Conservation (phyloP, 2,797 vertebrate species). For the Dryobates pubescens region DNA sequence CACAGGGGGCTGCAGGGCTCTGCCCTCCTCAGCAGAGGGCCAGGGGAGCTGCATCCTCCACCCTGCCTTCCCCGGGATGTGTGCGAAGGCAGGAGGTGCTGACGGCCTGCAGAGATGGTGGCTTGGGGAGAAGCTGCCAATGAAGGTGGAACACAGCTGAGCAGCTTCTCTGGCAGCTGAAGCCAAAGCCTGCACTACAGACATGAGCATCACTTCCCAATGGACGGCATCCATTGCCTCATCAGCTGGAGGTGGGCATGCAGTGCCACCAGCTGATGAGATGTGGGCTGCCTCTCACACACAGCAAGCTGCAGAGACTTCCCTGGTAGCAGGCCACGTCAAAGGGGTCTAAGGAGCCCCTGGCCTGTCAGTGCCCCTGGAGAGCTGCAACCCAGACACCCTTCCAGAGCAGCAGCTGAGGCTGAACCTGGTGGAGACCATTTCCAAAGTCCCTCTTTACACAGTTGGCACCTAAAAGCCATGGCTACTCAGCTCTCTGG, state of each 20-base stretch:
- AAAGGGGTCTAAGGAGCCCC: neutral
- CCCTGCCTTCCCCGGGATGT: neutral
- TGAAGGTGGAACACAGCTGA: neutral
- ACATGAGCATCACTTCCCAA: neutral
- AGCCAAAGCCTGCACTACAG: neutral
- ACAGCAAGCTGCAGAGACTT: neutral
- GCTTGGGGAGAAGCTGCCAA: neutral
- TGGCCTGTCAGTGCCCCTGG: neutral
- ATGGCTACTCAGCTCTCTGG: neutral
- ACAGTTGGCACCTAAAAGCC: neutral
- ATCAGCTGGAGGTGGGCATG: neutral
- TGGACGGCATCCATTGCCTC: neutral
- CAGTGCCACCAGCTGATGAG: neutral
- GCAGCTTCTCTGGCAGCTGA: neutral
- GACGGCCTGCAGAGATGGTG: fast-evolving
- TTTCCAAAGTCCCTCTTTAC: neutral
- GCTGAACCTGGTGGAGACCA: neutral
- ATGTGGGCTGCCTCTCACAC: neutral
- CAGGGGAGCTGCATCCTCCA: neutral
- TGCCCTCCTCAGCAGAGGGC: neutral
- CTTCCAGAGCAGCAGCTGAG: neutral
- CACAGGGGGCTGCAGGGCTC: fast-evolving
- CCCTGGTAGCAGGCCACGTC: neutral
- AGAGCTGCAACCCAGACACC: neutral
- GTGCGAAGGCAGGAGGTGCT: neutral